A percentile compares a stretch with the other conserved stretches of the same genome.
Conservation (phyloP, 2,113 vertebrate genomes). For the Rhynchopsitta pachyrhyncha region DNA sequence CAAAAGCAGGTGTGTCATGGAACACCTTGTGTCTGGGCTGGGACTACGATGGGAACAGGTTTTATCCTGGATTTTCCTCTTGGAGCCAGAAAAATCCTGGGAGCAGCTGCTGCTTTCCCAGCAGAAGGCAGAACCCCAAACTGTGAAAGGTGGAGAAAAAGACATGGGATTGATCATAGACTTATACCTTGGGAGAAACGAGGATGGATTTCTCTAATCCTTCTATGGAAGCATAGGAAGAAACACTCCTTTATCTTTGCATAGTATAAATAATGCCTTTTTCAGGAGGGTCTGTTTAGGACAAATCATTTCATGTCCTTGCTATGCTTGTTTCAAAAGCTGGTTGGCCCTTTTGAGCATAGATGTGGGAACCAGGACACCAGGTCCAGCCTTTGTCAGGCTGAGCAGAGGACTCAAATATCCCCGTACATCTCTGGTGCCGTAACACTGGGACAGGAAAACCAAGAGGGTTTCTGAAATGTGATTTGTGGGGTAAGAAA, state of each 20-base stretch:
- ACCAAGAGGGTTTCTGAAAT: background rate
- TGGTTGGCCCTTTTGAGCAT: background rate
- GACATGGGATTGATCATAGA: background rate
- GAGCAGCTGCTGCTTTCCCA: background rate
- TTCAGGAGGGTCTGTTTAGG: background rate
- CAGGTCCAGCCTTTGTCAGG: background rate
- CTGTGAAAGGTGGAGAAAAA: background rate
- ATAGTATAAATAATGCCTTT: background rate
- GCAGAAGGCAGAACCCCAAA: background rate
- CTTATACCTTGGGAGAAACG: background rate
- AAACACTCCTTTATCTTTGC: background rate
- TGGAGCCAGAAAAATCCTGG: background rate
- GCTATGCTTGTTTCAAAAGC: background rate
- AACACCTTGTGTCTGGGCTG: background rate
- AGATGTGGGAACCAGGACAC: background rate
- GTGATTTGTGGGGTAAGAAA: background rate
- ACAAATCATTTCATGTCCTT: background rate
- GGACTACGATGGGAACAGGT: background rate
- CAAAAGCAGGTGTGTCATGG: fast-evolving
- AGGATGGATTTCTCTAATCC: background rate
- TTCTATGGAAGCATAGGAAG: background rate
- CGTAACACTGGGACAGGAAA: background rate
- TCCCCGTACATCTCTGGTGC: background rate
- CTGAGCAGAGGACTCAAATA: background rate
- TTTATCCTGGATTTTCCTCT: background rate